Evolutionary conservation across 2,888 invertebrate species (phyloP).

Genomic region (Tetramorium bicarinatum): DNA sequence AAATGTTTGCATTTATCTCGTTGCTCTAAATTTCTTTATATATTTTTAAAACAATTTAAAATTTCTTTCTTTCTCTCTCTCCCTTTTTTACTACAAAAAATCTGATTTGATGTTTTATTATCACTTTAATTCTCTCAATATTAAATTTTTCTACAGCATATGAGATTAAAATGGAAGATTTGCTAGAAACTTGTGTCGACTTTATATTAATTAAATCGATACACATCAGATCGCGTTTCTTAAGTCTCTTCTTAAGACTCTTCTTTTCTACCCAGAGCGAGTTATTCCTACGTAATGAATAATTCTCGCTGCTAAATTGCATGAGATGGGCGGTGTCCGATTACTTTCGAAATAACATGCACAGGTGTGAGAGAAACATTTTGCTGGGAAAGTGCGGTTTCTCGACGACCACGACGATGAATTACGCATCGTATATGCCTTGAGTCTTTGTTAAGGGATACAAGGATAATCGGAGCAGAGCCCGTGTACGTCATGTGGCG

Average conservation of each 20-base stretch:
- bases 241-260: slow-evolving; percentile 6
- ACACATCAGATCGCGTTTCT: slow-evolving; percentile 37
- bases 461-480: slow-evolving; percentile 44
- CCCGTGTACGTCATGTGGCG: slow-evolving; percentile 29
- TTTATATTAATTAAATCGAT: slow-evolving; percentile 44
- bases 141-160: background rate
- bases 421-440: slow-evolving; percentile 29
- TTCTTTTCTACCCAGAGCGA: slow-evolving; percentile 1
- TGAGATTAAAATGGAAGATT: background rate
- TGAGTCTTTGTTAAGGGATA: slow-evolving; percentile 45
- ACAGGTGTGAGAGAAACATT: slow-evolving; percentile 44
- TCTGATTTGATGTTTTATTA: background rate
- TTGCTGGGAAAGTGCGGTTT: slow-evolving; percentile 51
- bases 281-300: slow-evolving; percentile 42
- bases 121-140: background rate
- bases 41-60: slow-evolving; percentile 6
- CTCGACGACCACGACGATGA: slow-evolving; percentile 45
- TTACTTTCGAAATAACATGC: slow-evolving; percentile 50
- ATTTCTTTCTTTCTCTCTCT: background rate
- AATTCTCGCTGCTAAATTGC: slow-evolving; percentile 52
- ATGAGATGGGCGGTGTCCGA: slow-evolving; percentile 52
- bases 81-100: background rate
- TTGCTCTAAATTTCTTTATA: background rate
- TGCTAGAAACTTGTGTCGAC: background rate
- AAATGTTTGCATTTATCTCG: background rate